These are phyloP conservation scores for Lamellibrachia satsuma DNA, from an alignment of 2,888 invertebrate species.

Conservation along the genomic window DNA sequence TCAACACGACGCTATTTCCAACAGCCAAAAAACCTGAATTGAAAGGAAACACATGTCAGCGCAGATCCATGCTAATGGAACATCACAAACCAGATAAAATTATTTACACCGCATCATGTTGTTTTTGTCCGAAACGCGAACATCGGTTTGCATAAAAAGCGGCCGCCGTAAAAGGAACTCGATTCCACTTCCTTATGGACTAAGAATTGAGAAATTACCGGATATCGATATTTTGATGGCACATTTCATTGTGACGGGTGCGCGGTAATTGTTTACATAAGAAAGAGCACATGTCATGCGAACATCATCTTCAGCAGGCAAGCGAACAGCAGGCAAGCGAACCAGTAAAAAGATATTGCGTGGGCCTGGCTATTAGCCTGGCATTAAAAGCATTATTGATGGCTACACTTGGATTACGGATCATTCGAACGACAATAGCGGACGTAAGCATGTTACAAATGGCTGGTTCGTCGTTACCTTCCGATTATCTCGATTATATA, in stretches of 20 bases:
- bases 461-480: neutral
- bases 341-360: neutral
- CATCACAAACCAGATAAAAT: neutral
- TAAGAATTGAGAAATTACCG: neutral
- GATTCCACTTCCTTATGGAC: neutral
- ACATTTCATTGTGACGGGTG: neutral
- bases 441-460: neutral
- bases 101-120: neutral
- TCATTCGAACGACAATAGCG: neutral
- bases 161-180: neutral
- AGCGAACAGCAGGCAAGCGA: neutral
- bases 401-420: neutral
- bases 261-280: neutral
- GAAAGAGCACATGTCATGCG: neutral
- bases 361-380: neutral
- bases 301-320: neutral
- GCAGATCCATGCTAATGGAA: neutral
- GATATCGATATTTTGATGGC: neutral
- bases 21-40: neutral
- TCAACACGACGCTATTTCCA: neutral
- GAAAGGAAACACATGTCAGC: constrained; percentile 17
- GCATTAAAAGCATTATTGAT: constrained; percentile 1
- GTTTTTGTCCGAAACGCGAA: neutral
- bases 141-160: neutral
- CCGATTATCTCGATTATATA: neutral